These are phyloP conservation scores for Argentina silus DNA, from an alignment of 2,797 vertebrate genomes.

Conservation along the genomic window DNA sequence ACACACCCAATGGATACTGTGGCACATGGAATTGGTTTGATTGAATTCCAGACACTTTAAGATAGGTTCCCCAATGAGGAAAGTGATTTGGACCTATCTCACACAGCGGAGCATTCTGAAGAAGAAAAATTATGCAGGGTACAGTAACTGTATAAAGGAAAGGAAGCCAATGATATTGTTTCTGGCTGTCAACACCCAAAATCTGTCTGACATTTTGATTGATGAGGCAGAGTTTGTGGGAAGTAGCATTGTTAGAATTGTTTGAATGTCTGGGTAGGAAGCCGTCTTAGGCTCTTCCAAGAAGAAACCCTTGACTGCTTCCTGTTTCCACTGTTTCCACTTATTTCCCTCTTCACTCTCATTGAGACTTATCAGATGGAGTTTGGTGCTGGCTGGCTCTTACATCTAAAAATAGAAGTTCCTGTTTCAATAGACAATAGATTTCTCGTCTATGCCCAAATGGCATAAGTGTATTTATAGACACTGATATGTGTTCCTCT, in stretches of 20 bases:
- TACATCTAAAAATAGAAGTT: slow-evolving; percentile 6
- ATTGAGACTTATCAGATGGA: not conserved
- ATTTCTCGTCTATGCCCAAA: slow-evolving; percentile 15
- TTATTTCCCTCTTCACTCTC: slow-evolving; percentile 39
- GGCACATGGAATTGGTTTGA: no score
- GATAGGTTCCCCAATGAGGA: no score
- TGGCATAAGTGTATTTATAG: not conserved
- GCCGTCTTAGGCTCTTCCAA: slow-evolving; percentile 23
- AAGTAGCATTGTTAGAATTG: slow-evolving; percentile 48
- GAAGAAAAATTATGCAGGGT: not conserved
- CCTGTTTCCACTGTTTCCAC: slow-evolving; percentile 11
- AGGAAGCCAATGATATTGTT: not conserved
- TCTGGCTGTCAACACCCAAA: slow-evolving; percentile 17
- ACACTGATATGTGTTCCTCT: not conserved
- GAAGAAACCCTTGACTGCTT: slow-evolving; percentile 14
- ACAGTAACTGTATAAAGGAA: not conserved
- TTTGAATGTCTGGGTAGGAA: slow-evolving; percentile 22
- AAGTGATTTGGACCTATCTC: no score
- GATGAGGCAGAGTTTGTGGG: slow-evolving; percentile 8
- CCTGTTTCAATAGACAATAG: slow-evolving; percentile 30
- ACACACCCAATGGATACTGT: no score
- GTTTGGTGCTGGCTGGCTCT: not conserved
- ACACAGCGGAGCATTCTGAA: no score
- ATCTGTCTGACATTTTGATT: not conserved
- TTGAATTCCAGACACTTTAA: no score